Evolutionary conservation across 2,797 vertebrate genomes (phyloP), one percentile per base, ranked within the genome.

Genomic region (Rhodeus uyekii): DNA sequence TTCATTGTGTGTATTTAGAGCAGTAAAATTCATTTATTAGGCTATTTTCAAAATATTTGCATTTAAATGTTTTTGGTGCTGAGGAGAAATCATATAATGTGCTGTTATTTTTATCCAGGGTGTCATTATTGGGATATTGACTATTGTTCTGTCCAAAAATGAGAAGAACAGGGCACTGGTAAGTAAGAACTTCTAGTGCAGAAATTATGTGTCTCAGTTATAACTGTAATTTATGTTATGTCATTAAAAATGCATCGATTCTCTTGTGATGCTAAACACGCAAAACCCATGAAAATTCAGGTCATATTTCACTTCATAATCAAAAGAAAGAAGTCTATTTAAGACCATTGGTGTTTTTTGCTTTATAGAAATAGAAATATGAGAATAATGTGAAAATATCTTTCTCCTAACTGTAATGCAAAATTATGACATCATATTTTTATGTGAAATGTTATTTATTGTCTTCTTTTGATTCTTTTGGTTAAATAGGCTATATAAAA

Each of bases 71-170:
- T 58, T 69, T 42, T 6, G 13, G 44, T 0, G 1, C 61, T 10
- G 19, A 39, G n/a, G 39, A 50, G 27, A n/a, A 39, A 78, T 39
- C 6, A 14, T 18, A 53, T 22, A 36, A 60, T 46, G 19, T 39
- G 8, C 10, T 10, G 29, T 32, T 68, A 39, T 88, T 16, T 55
- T 86, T 53, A 87, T 84, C 7, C 89, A 95, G 95, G 94, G 93
- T 46, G 86, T 92, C 8, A 13, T 94, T 1, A 89, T 90, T 24
- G 95, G 94, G 18, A 90, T 95, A 83, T 85, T 94, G 69, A 90
- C 92, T 34, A 93, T 95, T 7, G 29, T 95, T 67, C 78, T 93
- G 80, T 93, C 94, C 10, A 95, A 93, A 86, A 94, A 94, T 87
- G 92, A 88, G 86, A 92, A 77, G 83, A 93, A 84, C 14, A 88